Evolutionary conservation across 2,113 vertebrate genomes (phyloP), one percentile per base, ranked within the genome.

Genomic region (Sebastes fasciatus): DNA sequence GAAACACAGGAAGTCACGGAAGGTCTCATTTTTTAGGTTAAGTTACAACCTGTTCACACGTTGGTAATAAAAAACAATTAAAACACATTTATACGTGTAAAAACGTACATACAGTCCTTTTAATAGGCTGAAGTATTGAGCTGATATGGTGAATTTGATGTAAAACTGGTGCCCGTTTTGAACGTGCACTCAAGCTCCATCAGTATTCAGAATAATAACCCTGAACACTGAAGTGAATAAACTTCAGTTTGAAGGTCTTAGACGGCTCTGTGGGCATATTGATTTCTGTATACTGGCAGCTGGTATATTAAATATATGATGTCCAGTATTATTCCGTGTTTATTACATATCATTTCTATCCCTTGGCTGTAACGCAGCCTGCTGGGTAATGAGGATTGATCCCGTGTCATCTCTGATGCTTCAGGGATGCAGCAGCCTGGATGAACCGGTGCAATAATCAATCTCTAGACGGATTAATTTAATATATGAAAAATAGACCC

Each of bases 381-480:
- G 14, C 16, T n/a, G 43, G 63, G 48, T 69, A 78, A 69, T 62
- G 5, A 12, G 26, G 19, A 62, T 10, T 67, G 63, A 67, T 77
- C 42, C 17, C n/a, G 12, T 16, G 74, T 51, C 49, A 7, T 45
- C 40, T 2, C 17, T 12, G 57, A 34, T 34, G 34, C 34, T 34
- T 34, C 34, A 34, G 34, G 34, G 34, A 34, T 34, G 34, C 34
- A 34, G 34, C 54, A 61, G 57, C 46, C 58, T 4, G 75, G 9
- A 60, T 40, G 63, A 52, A 26, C 6, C 34, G 1, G 46, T 1
- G 64, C 7, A 16, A 55, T 40, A 11, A 21, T 45, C 34, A 11
- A 12, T 70, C 60, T 12, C 26, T 49, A 2, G 1, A 49, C 43
- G 65, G 71, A 57, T 70, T 70, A 14, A 79, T 71, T 77, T 40